Conservation (phyloP, 2,797 vertebrate genomes). For the Euthynnus affinis region DNA sequence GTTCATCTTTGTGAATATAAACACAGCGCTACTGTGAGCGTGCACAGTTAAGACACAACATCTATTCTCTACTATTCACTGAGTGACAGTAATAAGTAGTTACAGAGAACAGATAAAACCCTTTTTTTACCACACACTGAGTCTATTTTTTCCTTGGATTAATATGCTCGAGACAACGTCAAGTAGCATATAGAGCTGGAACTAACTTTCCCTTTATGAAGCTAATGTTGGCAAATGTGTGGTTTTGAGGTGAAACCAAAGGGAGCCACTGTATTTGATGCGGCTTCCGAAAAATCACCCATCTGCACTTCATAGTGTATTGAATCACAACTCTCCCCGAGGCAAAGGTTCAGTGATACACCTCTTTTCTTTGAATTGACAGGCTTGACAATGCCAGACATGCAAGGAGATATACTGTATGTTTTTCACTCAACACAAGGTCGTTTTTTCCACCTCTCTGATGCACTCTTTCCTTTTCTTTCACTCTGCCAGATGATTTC, state of each 20-base stretch:
- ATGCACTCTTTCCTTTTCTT: slow-evolving; percentile 40
- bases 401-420: slow-evolving; percentile 55
- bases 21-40: slow-evolving; percentile 53
- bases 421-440: slow-evolving; percentile 35
- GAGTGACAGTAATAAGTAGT: slow-evolving; percentile 28
- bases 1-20: slow-evolving; percentile 49
- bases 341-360: slow-evolving; percentile 65
- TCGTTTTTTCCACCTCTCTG: slow-evolving; percentile 3
- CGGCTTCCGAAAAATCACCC: slow-evolving; percentile 57
- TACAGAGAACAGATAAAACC: slow-evolving; percentile 42
- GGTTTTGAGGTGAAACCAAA: slow-evolving; percentile 70
- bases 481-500: slow-evolving; percentile 39
- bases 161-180: slow-evolving; percentile 35
- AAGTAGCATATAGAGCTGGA: slow-evolving; percentile 31
- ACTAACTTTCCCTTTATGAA: slow-evolving; percentile 39
- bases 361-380: slow-evolving; percentile 68
- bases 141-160: slow-evolving; percentile 27
- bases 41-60: slow-evolving; percentile 24
- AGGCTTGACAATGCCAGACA: slow-evolving; percentile 66
- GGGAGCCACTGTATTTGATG: slow-evolving; percentile 40
- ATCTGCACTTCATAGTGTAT: slow-evolving; percentile 55
- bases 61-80: slow-evolving; percentile 34
- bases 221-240: slow-evolving; percentile 63
- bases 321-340: slow-evolving; percentile 42
- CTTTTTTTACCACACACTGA: slow-evolving; percentile 42